Evolutionary conservation across 2,113 vertebrate genomes (phyloP).

Genomic region (Balaenoptera acutorostrata): DNA sequence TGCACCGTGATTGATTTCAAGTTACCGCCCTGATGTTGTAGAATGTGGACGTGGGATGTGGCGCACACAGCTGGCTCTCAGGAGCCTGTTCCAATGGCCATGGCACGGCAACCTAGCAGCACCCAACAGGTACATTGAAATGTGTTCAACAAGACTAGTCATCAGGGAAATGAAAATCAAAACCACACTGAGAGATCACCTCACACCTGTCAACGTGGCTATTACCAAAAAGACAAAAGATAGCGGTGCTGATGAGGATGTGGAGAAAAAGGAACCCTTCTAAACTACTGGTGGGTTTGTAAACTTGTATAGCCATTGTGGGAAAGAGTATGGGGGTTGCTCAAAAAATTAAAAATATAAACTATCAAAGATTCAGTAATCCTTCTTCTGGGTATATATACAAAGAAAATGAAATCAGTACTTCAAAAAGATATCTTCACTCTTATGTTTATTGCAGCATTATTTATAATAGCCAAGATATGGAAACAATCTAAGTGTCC

Average conservation of each 20-base stretch:
- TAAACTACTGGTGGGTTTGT: background rate
- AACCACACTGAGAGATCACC: background rate
- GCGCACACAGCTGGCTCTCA: accelerated
- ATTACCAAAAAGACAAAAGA: background rate
- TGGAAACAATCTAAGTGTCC: background rate
- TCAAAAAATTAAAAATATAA: background rate
- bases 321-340: background rate
- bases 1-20: background rate
- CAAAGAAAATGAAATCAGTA: background rate
- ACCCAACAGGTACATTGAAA: background rate
- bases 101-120: background rate
- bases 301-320: background rate
- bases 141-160: background rate
- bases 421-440: background rate
- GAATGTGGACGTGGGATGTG: too few relatives aligned
- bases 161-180: background rate
- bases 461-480: background rate
- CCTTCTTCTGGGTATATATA: background rate
- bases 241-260: background rate
- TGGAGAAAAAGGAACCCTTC: background rate
- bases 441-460: background rate
- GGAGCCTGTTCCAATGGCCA: accelerated
- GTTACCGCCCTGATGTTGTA: too few relatives aligned
- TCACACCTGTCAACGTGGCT: background rate
- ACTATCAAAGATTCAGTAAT: background rate